Percentiles rank a stretch among this genome's conserved stretches.
These are phyloP conservation scores for Amblyopsis hoosieri DNA, from an alignment of 2,797 vertebrate genomes.

Conservation along the genomic window DNA sequence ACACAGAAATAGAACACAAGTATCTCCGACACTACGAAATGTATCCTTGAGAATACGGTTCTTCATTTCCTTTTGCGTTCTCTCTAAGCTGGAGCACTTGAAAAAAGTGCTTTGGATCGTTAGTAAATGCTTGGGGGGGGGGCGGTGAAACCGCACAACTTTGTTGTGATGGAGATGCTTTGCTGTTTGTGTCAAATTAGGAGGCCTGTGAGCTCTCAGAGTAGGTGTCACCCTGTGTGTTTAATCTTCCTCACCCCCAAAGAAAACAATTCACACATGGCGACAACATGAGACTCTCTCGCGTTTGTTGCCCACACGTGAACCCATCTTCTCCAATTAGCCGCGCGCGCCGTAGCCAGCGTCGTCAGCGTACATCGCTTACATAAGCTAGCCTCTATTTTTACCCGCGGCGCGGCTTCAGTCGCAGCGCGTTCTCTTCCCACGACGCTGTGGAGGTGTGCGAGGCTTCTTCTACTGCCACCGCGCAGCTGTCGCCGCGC, in stretches of 20 bases:
- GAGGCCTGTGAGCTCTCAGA: slow-evolving; percentile 10
- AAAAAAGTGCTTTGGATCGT: too few relatives aligned
- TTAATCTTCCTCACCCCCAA: slow-evolving; percentile 22
- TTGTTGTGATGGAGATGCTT: slow-evolving; percentile 39
- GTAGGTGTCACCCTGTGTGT: slow-evolving; percentile 21
- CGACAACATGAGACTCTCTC: slow-evolving; percentile 2
- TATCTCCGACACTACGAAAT: slow-evolving; percentile 42
- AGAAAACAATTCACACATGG: neutral
- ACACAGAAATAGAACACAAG: slow-evolving; percentile 42
- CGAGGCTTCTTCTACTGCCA: slow-evolving; percentile 28
- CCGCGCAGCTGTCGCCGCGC: slow-evolving; percentile 57
- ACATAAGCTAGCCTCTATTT: slow-evolving; percentile 63
- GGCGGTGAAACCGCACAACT: neutral
- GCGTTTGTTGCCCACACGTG: slow-evolving; percentile 18
- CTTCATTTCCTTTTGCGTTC: neutral
- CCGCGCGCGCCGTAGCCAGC: neutral
- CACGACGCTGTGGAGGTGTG: slow-evolving; percentile 33
- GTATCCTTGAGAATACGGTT: slow-evolving; percentile 27
- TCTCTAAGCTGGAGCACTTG: too few relatives aligned
- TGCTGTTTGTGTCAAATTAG: slow-evolving; percentile 21
- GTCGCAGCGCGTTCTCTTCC: slow-evolving; percentile 47
- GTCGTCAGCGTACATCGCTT: slow-evolving; percentile 36
- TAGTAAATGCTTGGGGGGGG: too few relatives aligned
- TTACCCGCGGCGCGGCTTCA: slow-evolving; percentile 50
- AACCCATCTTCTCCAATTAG: slow-evolving; percentile 28